These are phyloP conservation scores for Flexamia atlantica DNA, from an alignment of 2,888 invertebrate genomes.

Conservation along the genomic window DNA sequence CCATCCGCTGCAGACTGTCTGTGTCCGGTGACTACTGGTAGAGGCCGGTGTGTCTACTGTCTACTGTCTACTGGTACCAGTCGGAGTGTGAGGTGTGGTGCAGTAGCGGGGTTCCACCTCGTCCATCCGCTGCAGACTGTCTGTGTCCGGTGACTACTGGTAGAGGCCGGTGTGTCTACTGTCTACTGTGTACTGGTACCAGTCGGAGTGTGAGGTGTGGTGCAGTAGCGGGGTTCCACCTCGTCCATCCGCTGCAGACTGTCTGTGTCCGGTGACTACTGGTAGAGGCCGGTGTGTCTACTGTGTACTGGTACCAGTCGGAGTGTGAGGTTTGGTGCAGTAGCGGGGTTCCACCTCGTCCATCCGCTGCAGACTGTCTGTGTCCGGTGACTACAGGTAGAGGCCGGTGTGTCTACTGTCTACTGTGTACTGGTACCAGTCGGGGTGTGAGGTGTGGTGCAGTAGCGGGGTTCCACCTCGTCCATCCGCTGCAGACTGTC, in stretches of 20 bases:
- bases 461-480: constrained; percentile 41
- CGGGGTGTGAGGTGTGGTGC: constrained; percentile 49
- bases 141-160: neutral
- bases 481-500: constrained; percentile 3
- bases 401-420: neutral
- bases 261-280: constrained; percentile 1
- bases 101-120: constrained; percentile 43
- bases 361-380: neutral
- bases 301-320: constrained; percentile 47
- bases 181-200: constrained; percentile 11
- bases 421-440: constrained; percentile 51
- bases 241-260: constrained; percentile 3
- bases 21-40: constrained; percentile 4
- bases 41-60: neutral
- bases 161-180: neutral
- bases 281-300: neutral
- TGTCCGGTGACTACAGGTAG: constrained; percentile 4
- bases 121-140: constrained; percentile 1
- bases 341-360: constrained; percentile 36
- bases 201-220: constrained; percentile 59
- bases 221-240: constrained; percentile 46
- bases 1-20: neutral
- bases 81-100: constrained; percentile 53
- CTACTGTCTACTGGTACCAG: constrained; percentile 47
- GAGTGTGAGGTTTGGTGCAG: constrained; percentile 50